Evolutionary conservation across 2,888 invertebrate species (phyloP).

Genomic region (Clusia tigrina): DNA sequence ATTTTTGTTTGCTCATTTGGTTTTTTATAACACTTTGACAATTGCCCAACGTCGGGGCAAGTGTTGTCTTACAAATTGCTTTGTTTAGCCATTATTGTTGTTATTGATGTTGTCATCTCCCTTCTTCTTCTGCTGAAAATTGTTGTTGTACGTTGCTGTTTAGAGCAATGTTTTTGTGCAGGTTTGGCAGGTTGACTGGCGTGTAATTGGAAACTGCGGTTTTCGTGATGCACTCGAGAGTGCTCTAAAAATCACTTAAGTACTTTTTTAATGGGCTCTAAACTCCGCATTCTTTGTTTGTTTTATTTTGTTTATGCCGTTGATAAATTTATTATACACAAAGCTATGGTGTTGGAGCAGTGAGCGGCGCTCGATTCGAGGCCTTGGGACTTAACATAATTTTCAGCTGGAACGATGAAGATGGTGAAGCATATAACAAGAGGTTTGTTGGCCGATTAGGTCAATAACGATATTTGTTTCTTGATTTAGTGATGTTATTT

Average conservation of each 20-base stretch:
- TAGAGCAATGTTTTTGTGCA: not conserved
- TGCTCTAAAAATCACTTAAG: not conserved
- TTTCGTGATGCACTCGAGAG: not conserved
- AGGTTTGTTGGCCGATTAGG: no score
- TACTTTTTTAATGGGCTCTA: not conserved
- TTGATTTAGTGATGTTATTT: no score
- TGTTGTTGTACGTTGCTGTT: not conserved
- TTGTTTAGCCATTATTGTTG: not conserved
- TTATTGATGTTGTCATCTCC: not conserved
- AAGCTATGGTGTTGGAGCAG: no score
- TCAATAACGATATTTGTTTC: no score
- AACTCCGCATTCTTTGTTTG: not conserved
- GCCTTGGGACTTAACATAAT: no score
- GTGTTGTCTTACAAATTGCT: constrained; percentile 4
- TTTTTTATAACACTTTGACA: not conserved
- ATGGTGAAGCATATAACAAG: no score
- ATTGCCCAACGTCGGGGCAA: not conserved
- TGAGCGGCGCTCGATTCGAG: no score
- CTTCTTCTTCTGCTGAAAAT: not conserved
- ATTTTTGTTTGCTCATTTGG: not conserved
- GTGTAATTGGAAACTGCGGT: not conserved
- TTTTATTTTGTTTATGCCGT: not conserved
- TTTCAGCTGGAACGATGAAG: no score
- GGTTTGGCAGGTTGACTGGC: not conserved
- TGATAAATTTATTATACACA: not conserved